Conservation (phyloP, 2,797 vertebrate species). For the Danio tinwini region DNA sequence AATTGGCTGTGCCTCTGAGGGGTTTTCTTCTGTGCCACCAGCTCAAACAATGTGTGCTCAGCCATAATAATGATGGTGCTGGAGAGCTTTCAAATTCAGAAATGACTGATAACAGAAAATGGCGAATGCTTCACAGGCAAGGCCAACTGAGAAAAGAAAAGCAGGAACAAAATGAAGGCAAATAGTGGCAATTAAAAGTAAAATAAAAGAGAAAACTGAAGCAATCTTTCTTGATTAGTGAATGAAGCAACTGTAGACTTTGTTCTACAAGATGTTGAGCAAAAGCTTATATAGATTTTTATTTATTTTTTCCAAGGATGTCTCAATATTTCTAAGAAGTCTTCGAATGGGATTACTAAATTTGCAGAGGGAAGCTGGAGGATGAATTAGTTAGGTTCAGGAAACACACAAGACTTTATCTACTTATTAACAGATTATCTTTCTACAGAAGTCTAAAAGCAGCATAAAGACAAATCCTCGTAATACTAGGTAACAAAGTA, state of each 20-base stretch:
- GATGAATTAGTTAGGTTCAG: background rate
- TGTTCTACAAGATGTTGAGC: background rate
- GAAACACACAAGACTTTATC: background rate
- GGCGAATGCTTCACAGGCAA: background rate
- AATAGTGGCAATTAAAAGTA: too few relatives aligned
- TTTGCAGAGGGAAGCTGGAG: background rate
- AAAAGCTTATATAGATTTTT: background rate
- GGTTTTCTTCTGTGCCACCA: conserved; percentile 37
- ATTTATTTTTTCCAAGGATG: too few relatives aligned
- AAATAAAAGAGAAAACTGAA: background rate
- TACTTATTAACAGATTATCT: background rate
- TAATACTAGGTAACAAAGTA: background rate
- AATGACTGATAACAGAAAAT: conserved; percentile 13
- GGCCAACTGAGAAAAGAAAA: background rate
- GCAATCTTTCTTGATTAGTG: background rate
- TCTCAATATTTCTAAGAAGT: background rate
- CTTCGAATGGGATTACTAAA: background rate
- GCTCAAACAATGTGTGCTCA: conserved; percentile 15
- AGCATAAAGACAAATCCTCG: conserved; percentile 5
- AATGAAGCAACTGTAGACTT: background rate
- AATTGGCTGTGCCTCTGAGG: conserved; percentile 34
- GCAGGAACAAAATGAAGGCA: conserved; percentile 3
- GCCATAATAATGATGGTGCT: conserved; percentile 20
- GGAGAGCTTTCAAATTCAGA: conserved; percentile 14
- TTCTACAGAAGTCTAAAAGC: background rate